Evolutionary conservation across 2,888 invertebrate genomes (phyloP), one percentile per base, ranked within the genome.

Genomic region (Sisyra terminalis): DNA sequence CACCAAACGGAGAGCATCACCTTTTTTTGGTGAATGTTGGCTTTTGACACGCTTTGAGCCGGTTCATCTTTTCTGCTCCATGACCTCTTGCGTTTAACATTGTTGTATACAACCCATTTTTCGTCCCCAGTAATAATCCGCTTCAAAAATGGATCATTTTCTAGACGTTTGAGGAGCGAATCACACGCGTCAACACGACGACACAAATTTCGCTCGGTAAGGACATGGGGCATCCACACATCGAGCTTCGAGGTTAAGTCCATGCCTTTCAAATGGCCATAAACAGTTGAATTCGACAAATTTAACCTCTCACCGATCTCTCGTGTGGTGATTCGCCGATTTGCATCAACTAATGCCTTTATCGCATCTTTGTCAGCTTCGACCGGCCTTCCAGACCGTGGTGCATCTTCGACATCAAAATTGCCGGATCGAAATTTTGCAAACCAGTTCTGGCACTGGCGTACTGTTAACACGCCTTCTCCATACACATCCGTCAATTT

Each of bases 81-180:
- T 39, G 47, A 51, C 46, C 48, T 47, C 46, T 53, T 52, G 41
- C 50, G 44, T 41, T 46, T 48, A 35, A 48, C 29, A 40, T 49
- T 50, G 38, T 50, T 49, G 50, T 51, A 50, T 3, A 46, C 46
- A 30, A 51, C 40, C 38, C 48, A 48, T 44, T 48, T 51, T 43
- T 51, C 50, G 44, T 46, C 44, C 46, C 44, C 50, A 44, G 40
- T 48, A 39, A 40, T 48, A 17, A 48, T 34, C 34, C 46, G 32
- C 34, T 48, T 48, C 24, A 50, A 48, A 50, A 50, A 48, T 43
- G 42, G 47, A 39, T 47, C 38, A 42, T 32, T 46, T 50, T 47
- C 34, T 3, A 48, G 31, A 45, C 48, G 49, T 49, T 48, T 47
- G 14, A 42, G 29, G 13, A 50, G 45, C 29, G 17, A 50, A 48